A percentile compares a stretch with the other conserved stretches of the same genome.
phyloP scores from a whole-genome alignment of 1,140 invertebrate genomes.

The Heliothis virescens region DNA sequence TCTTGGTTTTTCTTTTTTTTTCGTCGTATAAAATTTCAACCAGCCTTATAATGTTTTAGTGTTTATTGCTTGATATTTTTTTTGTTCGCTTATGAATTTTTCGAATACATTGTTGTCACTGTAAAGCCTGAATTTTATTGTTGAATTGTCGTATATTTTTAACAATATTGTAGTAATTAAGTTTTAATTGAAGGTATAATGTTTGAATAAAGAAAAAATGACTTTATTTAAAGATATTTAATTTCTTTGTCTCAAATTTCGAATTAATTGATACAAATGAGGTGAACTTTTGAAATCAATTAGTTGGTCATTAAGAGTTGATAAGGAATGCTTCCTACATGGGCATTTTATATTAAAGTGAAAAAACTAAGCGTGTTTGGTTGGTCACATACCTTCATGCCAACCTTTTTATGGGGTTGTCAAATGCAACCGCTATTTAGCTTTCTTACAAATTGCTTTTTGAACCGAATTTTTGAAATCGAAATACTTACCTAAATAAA shows the following conservation, averaged over 20 bases:
- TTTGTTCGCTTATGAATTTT: constrained; percentile 38
- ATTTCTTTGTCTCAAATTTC: constrained; percentile 26
- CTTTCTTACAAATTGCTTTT: constrained; percentile 23
- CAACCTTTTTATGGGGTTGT: constrained; percentile 25
- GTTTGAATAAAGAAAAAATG: neutral
- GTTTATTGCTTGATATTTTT: constrained; percentile 32
- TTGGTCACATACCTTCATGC: neutral
- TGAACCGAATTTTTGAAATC: constrained; percentile 9
- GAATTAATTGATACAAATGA: constrained; percentile 41
- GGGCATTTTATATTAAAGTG: constrained; percentile 7
- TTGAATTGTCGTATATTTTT: constrained; percentile 41
- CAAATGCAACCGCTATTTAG: constrained; percentile 15
- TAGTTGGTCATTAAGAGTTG: constrained; percentile 50
- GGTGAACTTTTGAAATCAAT: constrained; percentile 37
- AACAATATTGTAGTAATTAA: neutral
- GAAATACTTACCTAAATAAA: neutral
- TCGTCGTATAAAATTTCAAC: constrained; percentile 52
- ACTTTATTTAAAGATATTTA: constrained; percentile 5
- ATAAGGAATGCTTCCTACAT: constrained; percentile 18
- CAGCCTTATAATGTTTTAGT: constrained; percentile 46
- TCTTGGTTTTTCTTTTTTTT: constrained; percentile 56
- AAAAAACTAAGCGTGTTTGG: constrained; percentile 8
- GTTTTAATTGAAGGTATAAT: constrained; percentile 22
- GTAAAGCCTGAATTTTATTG: constrained; percentile 54
- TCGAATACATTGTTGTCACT: constrained; percentile 41